Evolutionary conservation across 2,888 invertebrate species (phyloP).

Genomic region (Yponomeuta evonymella): DNA sequence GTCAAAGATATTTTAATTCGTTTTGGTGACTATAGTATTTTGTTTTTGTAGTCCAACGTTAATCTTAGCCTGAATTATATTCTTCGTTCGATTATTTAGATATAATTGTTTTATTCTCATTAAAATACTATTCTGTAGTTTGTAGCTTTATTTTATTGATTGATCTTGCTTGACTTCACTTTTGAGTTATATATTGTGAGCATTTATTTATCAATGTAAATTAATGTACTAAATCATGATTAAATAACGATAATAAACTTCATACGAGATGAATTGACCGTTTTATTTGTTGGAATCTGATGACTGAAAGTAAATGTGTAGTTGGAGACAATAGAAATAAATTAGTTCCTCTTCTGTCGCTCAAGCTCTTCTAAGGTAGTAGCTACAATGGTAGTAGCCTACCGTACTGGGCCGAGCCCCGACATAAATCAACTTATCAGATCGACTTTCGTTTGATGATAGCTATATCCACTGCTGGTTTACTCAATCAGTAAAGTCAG

Average conservation of each 20-base stretch:
- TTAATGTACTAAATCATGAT: slow-evolving; percentile 69
- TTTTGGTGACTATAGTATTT: neutral
- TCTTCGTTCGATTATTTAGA: neutral
- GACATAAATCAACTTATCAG: too few species aligned
- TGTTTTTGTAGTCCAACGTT: neutral
- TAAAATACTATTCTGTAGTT: neutral
- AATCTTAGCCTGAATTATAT: neutral
- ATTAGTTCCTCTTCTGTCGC: too few species aligned
- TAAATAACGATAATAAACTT: slow-evolving; percentile 63
- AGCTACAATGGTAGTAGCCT: too few species aligned
- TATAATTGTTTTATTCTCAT: slow-evolving; percentile 2
- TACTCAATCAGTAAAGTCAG: too few species aligned
- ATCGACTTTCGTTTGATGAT: too few species aligned
- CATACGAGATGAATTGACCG: slow-evolving; percentile 41
- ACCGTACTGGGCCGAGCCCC: too few species aligned
- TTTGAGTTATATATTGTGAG: slow-evolving; percentile 43
- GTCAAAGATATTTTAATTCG: neutral
- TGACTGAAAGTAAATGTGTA: too few species aligned
- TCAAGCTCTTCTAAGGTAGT: too few species aligned
- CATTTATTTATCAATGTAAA: slow-evolving; percentile 72
- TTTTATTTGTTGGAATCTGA: neutral
- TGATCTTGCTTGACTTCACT: slow-evolving; percentile 53
- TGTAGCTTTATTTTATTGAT: slow-evolving; percentile 30
- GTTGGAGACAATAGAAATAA: too few species aligned
- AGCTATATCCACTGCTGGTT: too few species aligned